phyloP scores from a whole-genome alignment of 1,140 invertebrate genomes.

The Geopemphigus sp. region DNA sequence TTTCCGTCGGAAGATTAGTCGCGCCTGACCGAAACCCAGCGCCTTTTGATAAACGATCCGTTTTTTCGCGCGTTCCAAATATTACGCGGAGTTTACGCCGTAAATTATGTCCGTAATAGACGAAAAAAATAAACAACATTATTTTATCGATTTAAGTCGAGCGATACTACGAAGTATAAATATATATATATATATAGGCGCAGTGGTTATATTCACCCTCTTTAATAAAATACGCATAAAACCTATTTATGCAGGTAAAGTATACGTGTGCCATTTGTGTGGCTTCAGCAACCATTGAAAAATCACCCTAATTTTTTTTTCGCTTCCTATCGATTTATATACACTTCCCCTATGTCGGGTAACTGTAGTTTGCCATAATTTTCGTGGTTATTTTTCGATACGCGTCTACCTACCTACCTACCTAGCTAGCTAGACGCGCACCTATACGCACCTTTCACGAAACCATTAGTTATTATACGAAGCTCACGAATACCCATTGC shows the following conservation, averaged over 20 bases:
- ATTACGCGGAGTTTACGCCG: neutral
- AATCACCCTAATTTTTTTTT: constrained; percentile 48
- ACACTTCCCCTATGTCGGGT: neutral
- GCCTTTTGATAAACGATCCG: neutral
- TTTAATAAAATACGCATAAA: constrained; percentile 42
- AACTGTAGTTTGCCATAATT: constrained; percentile 38
- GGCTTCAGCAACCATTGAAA: constrained; percentile 38
- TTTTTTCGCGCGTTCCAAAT: neutral
- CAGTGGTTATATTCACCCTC: constrained; percentile 24
- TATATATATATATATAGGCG: neutral
- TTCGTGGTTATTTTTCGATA: constrained; percentile 21
- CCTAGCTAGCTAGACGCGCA: no score
- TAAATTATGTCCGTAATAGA: neutral
- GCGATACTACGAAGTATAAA: neutral
- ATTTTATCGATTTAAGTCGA: constrained; percentile 30
- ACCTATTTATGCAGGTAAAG: constrained; percentile 39
- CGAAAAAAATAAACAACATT: neutral
- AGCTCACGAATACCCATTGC: constrained; percentile 39
- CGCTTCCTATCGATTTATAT: constrained; percentile 30
- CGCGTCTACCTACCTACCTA: neutral
- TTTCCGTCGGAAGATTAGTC: neutral
- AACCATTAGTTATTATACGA: constrained; percentile 50
- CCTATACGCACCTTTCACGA: constrained; percentile 29
- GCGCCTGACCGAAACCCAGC: neutral
- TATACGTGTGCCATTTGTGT: constrained; percentile 43